Percentiles rank a stretch among this genome's conserved stretches.
Evolutionary conservation across 2,797 vertebrate species (phyloP).

Genomic region (Urosaurus nigricauda): DNA sequence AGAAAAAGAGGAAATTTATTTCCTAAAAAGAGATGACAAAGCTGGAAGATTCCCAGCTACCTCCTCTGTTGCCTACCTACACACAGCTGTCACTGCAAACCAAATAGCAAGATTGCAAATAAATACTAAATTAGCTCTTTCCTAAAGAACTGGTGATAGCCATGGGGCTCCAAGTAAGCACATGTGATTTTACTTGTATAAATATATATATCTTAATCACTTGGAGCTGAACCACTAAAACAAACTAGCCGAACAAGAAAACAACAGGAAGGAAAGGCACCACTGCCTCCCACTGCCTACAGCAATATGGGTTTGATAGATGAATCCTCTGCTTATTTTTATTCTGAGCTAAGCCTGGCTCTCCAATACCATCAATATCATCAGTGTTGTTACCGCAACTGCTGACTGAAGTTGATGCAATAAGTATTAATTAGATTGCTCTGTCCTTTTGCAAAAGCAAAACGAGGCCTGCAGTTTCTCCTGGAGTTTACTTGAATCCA

Average conservation of each 20-base stretch:
- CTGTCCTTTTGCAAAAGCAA: constrained; percentile 54
- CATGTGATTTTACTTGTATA: constrained; percentile 46
- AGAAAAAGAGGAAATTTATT: constrained; percentile 51
- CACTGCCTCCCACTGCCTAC: constrained; percentile 52
- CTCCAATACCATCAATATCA: constrained; percentile 73
- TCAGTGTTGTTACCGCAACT: constrained; percentile 64
- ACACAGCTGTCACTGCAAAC: constrained; percentile 64
- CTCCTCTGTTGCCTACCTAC: constrained; percentile 61
- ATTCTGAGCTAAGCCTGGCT: constrained; percentile 64
- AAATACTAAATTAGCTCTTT: constrained; percentile 52
- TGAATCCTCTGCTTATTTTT: constrained; percentile 67
- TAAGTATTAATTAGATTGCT: constrained; percentile 74
- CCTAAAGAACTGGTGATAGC: constrained; percentile 46
- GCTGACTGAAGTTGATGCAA: constrained; percentile 61
- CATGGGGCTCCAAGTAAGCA: constrained; percentile 43
- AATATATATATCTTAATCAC: constrained; percentile 57
- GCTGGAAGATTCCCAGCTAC: constrained; percentile 62
- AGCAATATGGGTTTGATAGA: constrained; percentile 57
- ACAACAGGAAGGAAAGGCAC: constrained; percentile 59
- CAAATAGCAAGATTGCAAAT: constrained; percentile 56
- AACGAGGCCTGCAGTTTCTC: constrained; percentile 53
- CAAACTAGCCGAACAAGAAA: constrained; percentile 57
- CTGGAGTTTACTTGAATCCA: constrained; percentile 61
- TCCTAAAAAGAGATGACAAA: constrained; percentile 67
- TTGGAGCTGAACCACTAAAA: constrained; percentile 60